Evolutionary conservation across 2,888 invertebrate species (phyloP).

Genomic region (Hirudinaria manillensis): DNA sequence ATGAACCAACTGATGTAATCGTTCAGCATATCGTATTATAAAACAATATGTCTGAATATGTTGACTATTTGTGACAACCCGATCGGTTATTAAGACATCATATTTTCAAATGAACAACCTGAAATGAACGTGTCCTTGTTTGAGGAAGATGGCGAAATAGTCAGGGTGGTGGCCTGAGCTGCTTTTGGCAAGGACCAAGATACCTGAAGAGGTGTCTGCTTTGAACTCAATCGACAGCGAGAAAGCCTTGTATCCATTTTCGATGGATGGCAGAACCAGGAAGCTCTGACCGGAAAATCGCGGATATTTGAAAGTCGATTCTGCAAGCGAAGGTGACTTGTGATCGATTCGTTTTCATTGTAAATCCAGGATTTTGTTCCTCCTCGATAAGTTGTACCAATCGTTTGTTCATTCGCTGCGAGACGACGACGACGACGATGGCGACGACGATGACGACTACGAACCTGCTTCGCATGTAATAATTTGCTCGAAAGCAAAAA

Average conservation of each 20-base stretch:
- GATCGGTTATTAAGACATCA: no score
- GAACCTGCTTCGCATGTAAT: no score
- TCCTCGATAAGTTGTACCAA: not conserved
- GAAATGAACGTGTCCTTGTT: not conserved
- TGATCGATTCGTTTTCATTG: not conserved
- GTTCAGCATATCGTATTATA: no score
- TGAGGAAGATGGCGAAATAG: constrained; percentile 3
- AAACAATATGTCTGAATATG: no score
- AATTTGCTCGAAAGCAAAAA: no score
- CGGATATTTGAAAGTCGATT: constrained; percentile 13
- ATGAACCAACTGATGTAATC: no score
- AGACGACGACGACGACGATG: no score
- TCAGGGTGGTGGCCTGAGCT: not conserved
- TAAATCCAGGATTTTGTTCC: not conserved
- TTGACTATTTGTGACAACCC: no score
- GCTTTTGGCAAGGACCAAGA: not conserved
- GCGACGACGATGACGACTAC: no score
- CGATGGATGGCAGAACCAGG: not conserved
- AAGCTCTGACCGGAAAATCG: constrained; percentile 12
- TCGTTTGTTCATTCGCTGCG: not conserved
- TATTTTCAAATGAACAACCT: not conserved
- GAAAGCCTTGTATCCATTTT: constrained; percentile 21
- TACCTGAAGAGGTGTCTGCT: not conserved
- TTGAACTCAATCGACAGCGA: not conserved
- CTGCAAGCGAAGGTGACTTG: not conserved